Evolutionary conservation across 2,888 invertebrate genomes (phyloP), one percentile per base, ranked within the genome.

Genomic region (Apamea anceps): DNA sequence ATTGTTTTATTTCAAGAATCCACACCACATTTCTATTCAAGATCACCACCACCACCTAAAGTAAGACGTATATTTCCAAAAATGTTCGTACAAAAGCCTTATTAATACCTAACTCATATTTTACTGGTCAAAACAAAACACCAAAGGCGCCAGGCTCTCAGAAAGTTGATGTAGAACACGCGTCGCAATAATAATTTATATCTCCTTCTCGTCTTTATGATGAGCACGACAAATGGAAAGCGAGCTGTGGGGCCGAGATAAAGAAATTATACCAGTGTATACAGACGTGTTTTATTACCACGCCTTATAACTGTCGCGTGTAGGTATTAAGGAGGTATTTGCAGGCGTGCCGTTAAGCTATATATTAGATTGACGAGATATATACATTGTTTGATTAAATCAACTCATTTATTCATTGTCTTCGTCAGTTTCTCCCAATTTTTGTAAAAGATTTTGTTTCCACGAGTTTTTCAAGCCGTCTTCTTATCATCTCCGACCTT

Each of bases 191-290:
- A 93, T 93, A 94, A 94, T 94, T 93, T 93, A 94, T 94, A 93
- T 92, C 90, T 90, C 90, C 90, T 91, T 90, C 90, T 91, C 91
- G 89, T 88, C 91, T 92, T 95, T 94, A 94, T 94, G 94, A 95
- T 93, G 94, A 94, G 93, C 91, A 90, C 93, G 93, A 94, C 94
- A 94, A 95, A 95, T 95, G 94, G 92, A 93, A 93, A 91, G 92
- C 88, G 90, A 90, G 93, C 95, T 96, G 96, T 91, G 92, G 91
- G 87, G 88, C 87, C 88, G 91, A 94, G 96, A 96, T 96, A 96
- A 95, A 96, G 96, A 96, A 95, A 95, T 96, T 94, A 96, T 94
- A 91, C 92, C 91, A 90, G 86, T 89, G 90, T 92, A 91, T 92
- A 85, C 72, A 79, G 76, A 72, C 86, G 67, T 84, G 79, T 88